Evolutionary conservation across 2,797 vertebrate genomes (phyloP).

Genomic region (Melanotaenia pygmaea): DNA sequence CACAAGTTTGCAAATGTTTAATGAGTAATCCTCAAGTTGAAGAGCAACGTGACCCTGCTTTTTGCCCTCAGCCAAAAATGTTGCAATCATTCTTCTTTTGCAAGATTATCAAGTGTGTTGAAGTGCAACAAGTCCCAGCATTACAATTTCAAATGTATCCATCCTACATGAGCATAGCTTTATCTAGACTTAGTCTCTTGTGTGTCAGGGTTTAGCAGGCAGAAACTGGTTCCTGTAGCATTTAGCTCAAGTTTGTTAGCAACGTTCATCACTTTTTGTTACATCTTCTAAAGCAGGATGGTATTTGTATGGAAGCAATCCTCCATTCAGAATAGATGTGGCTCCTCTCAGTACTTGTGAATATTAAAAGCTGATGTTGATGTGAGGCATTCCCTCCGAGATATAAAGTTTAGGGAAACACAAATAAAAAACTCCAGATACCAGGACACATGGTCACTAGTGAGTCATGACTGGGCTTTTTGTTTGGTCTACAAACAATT

Average conservation of each 20-base stretch:
- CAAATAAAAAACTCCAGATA: not conserved
- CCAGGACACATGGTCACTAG: not conserved
- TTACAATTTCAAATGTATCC: slow-evolving; percentile 20
- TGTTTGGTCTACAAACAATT: not conserved
- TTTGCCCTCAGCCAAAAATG: not conserved
- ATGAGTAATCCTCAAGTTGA: not conserved
- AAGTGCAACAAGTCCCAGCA: not conserved
- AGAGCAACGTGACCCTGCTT: not conserved
- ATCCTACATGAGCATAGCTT: not conserved
- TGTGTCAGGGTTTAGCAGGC: slow-evolving; percentile 29
- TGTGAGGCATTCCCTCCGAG: not conserved
- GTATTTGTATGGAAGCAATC: slow-evolving; percentile 14
- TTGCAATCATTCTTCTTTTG: not conserved
- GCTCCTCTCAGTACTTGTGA: slow-evolving; percentile 17
- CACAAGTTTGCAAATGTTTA: not conserved
- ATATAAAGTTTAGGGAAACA: not conserved
- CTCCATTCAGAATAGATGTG: slow-evolving; percentile 2
- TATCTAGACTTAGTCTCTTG: slow-evolving; percentile 46
- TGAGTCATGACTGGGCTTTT: not conserved
- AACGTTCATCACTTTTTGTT: not conserved
- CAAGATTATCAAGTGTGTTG: not conserved
- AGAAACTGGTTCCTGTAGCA: slow-evolving; percentile 16
- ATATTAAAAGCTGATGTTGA: slow-evolving; percentile 28
- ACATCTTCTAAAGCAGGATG: not conserved
- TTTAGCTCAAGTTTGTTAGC: slow-evolving; percentile 5